A percentile compares a stretch with the other conserved stretches of the same genome.
Conservation (phyloP, 2,888 invertebrate species). For the Apotomis betuletana region DNA sequence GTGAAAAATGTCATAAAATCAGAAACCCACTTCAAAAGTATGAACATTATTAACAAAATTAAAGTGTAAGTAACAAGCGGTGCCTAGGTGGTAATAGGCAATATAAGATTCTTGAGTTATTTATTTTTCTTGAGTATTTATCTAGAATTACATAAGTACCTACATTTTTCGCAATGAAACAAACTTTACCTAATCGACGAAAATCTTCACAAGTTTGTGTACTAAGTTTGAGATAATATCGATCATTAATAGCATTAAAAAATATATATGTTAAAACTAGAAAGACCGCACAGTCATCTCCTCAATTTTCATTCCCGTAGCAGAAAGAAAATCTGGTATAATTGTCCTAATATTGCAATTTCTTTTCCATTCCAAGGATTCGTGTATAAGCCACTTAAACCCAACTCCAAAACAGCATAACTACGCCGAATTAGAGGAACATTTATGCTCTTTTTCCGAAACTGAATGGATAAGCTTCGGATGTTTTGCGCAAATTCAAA, state of each 20-base stretch:
- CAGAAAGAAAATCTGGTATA: slow-evolving; percentile 64
- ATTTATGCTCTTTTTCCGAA: slow-evolving; percentile 54
- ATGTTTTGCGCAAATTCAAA: slow-evolving; percentile 65
- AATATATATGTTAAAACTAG: background rate
- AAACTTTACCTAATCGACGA: too few species aligned
- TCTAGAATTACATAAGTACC: too few species aligned
- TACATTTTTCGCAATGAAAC: too few species aligned
- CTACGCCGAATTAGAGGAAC: slow-evolving; percentile 32
- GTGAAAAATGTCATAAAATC: too few species aligned
- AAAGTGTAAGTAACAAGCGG: too few species aligned
- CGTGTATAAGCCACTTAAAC: slow-evolving; percentile 46
- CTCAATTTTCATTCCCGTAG: slow-evolving; percentile 44
- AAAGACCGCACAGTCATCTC: slow-evolving; percentile 1
- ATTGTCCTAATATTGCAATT: slow-evolving; percentile 72
- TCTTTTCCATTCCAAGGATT: slow-evolving; percentile 51
- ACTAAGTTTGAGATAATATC: background rate
- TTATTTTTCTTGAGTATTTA: too few species aligned
- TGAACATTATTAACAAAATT: too few species aligned
- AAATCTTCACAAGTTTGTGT: background rate
- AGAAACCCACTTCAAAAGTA: too few species aligned
- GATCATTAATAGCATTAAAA: too few species aligned
- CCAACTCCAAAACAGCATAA: slow-evolving; percentile 50
- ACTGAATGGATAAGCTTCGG: slow-evolving; percentile 56
- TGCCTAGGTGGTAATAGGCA: too few species aligned
- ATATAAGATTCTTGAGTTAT: too few species aligned